These are phyloP conservation scores for Sarcophaga carnaria DNA, from an alignment of 2,888 invertebrate species.

Conservation along the genomic window DNA sequence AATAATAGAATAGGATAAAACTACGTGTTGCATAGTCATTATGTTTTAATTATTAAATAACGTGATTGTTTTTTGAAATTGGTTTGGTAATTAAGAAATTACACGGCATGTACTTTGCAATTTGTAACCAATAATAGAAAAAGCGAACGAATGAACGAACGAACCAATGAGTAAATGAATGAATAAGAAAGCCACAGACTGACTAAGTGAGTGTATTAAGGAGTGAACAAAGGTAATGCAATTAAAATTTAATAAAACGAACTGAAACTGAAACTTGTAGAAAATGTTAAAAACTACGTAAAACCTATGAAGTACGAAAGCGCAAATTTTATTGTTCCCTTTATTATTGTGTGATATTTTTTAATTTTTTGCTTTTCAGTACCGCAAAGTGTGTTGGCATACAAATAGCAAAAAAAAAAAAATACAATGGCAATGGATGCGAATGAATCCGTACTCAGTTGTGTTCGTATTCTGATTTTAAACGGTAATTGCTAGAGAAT, in stretches of 20 bases:
- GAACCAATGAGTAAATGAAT: constrained; percentile 5
- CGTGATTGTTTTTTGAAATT: constrained; percentile 67
- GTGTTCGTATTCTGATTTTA: too few relatives aligned
- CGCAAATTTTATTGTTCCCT: constrained; percentile 31
- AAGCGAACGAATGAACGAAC: constrained; percentile 4
- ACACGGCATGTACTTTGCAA: constrained; percentile 62
- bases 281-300: constrained; percentile 1
- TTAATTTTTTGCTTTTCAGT: too few relatives aligned
- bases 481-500: too few relatives aligned
- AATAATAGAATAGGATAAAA: constrained; percentile 35
- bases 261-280: constrained; percentile 14
- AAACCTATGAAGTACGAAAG: neutral
- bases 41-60: constrained; percentile 68
- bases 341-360: neutral
- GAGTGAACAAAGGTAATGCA: constrained; percentile 44
- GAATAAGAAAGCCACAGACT: constrained; percentile 3
- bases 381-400: too few relatives aligned
- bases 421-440: too few relatives aligned
- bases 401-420: too few relatives aligned
- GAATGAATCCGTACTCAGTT: too few relatives aligned
- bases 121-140: constrained; percentile 64
- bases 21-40: constrained; percentile 70
- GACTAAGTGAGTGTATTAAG: constrained; percentile 28
- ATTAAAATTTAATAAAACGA: constrained; percentile 46
- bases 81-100: constrained; percentile 68